Percentiles rank a stretch among this genome's conserved stretches.
phyloP scores from a whole-genome alignment of 2,797 vertebrate genomes.

The Tarsius wallacei region DNA sequence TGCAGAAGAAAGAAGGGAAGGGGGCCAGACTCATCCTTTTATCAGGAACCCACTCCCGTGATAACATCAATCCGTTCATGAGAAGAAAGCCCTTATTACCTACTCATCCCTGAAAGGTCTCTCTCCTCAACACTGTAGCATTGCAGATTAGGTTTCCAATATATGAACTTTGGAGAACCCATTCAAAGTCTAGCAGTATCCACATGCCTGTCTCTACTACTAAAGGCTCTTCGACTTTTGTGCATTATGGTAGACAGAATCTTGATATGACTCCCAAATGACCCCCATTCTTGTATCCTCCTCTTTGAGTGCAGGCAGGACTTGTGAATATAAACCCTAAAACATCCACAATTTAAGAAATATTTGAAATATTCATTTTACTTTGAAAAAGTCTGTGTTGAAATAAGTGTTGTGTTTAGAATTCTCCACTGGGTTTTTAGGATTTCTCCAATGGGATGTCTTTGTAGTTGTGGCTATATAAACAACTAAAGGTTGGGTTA shows the following conservation, averaged over 20 bases:
- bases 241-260: background rate
- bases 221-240: background rate
- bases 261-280: background rate
- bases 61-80: background rate
- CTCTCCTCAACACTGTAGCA: background rate
- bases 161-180: background rate
- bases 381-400: conserved; percentile 1
- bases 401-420: background rate
- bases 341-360: background rate
- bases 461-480: background rate
- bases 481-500: background rate
- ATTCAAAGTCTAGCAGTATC: background rate
- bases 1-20: background rate
- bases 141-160: background rate
- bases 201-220: background rate
- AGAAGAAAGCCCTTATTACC: background rate
- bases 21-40: background rate
- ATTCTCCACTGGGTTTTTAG: background rate
- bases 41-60: background rate
- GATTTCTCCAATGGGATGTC: background rate
- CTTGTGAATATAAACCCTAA: background rate
- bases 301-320: background rate
- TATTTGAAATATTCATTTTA: background rate
- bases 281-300: background rate
- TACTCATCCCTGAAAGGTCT: too few species aligned